Conservation (phyloP, 2,797 vertebrate genomes). For the Liasis olivaceus region DNA sequence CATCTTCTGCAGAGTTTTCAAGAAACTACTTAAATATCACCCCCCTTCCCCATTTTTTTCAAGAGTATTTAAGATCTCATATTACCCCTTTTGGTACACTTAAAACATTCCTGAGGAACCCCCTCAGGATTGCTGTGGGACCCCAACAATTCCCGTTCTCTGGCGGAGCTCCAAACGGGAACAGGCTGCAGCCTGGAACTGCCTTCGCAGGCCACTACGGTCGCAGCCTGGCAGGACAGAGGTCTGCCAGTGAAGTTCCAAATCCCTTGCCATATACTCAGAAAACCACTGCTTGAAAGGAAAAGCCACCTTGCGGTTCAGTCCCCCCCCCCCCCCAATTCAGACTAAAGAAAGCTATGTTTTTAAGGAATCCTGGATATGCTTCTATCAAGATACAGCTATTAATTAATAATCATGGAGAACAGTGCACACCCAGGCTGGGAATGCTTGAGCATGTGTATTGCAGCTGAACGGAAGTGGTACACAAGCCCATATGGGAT, state of each 20-base stretch:
- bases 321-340: not conserved
- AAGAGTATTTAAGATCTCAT: not conserved
- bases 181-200: not conserved
- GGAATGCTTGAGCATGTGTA: not conserved
- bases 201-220: not conserved
- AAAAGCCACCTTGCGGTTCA: not conserved
- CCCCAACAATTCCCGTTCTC: not conserved
- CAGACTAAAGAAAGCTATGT: not conserved
- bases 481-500: not conserved
- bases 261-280: not conserved
- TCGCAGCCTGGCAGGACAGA: not conserved
- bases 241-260: not conserved
- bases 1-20: not conserved
- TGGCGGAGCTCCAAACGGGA: not conserved
- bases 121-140: not conserved
- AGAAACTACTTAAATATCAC: not conserved
- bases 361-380: not conserved
- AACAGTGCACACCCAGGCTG: not conserved
- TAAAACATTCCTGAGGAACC: not conserved
- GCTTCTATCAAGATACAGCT: not conserved
- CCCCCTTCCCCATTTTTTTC: not conserved
- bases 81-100: not conserved
- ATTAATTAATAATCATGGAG: not conserved
- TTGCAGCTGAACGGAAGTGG: not conserved
- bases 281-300: not conserved